A percentile compares a stretch with the other conserved stretches of the same genome.
Conservation (phyloP, 2,113 vertebrate species). For the Heteronetta atricapilla region DNA sequence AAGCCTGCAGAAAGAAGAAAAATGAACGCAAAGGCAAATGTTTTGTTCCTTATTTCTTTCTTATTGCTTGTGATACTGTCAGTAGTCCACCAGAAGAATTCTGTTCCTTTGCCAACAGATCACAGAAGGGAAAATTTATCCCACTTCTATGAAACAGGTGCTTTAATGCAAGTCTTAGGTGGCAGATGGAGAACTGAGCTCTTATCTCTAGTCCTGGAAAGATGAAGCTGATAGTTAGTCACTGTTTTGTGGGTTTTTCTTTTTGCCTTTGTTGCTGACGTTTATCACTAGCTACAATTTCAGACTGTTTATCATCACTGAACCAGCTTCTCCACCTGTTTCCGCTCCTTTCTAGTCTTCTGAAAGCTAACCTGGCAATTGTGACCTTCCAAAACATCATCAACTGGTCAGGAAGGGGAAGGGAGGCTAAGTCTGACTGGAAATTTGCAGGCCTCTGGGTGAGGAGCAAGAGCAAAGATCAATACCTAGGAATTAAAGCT, state of each 20-base stretch:
- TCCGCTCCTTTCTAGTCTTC: not conserved
- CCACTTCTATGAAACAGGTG: not conserved
- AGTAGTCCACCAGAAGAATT: not conserved
- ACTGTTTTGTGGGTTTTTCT: not conserved
- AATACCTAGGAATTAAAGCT: not conserved
- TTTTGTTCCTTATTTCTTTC: not conserved
- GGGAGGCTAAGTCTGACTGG: not conserved
- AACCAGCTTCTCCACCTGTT: not conserved
- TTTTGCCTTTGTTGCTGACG: not conserved
- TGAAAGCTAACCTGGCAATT: not conserved
- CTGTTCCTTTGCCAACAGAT: not conserved
- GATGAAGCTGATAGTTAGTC: not conserved
- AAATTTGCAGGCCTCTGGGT: not conserved
- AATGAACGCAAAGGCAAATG: not conserved
- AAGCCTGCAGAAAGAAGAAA: not conserved
- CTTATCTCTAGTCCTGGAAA: not conserved
- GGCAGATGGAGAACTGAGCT: not conserved
- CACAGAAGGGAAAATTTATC: not conserved
- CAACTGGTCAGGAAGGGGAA: not conserved
- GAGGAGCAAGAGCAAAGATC: not conserved
- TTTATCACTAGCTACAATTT: not conserved
- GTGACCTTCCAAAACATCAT: not conserved
- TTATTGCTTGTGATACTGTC: rapidly evolving
- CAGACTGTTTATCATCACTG: not conserved
- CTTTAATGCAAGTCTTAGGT: not conserved